Percentiles rank a stretch among this genome's conserved stretches.
phyloP scores from a whole-genome alignment of 2,888 invertebrate species.

The Meloe dianella region DNA sequence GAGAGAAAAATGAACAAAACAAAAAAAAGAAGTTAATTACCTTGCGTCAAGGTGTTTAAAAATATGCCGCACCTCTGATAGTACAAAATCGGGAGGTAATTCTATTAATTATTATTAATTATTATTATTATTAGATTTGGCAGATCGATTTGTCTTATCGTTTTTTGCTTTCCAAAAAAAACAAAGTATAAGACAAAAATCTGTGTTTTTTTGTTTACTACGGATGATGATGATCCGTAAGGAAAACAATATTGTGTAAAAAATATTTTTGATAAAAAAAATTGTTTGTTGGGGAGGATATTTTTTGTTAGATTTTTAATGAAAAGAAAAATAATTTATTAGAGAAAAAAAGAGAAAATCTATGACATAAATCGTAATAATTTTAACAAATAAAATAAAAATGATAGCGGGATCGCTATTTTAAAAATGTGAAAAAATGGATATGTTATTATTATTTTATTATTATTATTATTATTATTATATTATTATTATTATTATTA shows the following conservation, averaged over 20 bases:
- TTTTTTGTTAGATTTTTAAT: conserved; percentile 64
- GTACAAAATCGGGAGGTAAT: conserved; percentile 60
- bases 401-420: conserved; percentile 58
- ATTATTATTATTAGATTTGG: conserved; percentile 43
- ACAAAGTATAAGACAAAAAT: conserved; percentile 27
- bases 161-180: conserved; percentile 23
- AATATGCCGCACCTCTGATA: conserved; percentile 54
- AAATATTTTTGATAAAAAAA: conserved; percentile 70
- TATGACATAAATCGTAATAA: conserved; percentile 15
- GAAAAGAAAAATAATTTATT: conserved; percentile 35
- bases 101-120: not conserved
- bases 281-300: conserved; percentile 66
- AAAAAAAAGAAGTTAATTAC: conserved; percentile 36
- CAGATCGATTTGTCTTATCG: conserved; percentile 40
- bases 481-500: conserved; percentile 4
- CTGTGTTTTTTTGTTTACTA: conserved; percentile 29
- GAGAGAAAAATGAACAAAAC: not conserved
- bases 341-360: conserved; percentile 28
- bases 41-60: conserved; percentile 54
- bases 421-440: conserved; percentile 61
- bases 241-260: conserved; percentile 52
- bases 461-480: not conserved
- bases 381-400: conserved; percentile 35
- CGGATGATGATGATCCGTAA: conserved; percentile 2
- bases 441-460: conserved; percentile 56